Percentiles rank a stretch among this genome's conserved stretches.
These are phyloP conservation scores for Agriopis aurantiaria DNA, from an alignment of 2,888 invertebrate species.

Conservation along the genomic window DNA sequence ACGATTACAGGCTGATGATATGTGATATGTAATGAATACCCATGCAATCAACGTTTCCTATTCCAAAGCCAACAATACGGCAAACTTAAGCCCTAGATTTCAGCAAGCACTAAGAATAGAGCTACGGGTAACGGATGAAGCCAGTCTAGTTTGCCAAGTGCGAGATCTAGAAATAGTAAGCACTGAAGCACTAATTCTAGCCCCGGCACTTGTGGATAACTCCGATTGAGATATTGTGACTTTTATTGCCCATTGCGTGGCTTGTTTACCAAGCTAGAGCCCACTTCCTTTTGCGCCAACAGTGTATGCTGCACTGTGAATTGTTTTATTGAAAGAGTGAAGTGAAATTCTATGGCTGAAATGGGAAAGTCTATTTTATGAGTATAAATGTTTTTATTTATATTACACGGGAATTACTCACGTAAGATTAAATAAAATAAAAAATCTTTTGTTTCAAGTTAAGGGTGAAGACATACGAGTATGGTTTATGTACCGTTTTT, in stretches of 20 bases:
- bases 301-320: conserved; percentile 13
- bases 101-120: conserved; percentile 42
- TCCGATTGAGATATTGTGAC: conserved; percentile 44
- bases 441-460: conserved; percentile 7
- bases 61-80: conserved; percentile 11
- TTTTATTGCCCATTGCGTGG: conserved; percentile 48
- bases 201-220: conserved; percentile 23
- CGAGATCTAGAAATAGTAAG: conserved; percentile 44
- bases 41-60: neutral
- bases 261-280: conserved; percentile 38
- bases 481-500: neutral
- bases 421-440: no score
- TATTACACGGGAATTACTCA: no score
- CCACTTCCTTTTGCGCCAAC: conserved; percentile 24
- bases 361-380: conserved; percentile 16
- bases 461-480: neutral
- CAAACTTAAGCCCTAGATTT: conserved; percentile 35
- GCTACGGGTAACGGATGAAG: conserved; percentile 45
- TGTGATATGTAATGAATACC: no score
- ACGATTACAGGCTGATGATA: no score
- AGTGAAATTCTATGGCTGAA: conserved; percentile 17
- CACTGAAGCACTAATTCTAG: conserved; percentile 40
- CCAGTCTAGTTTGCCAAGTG: conserved; percentile 37
- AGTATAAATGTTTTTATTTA: no score
- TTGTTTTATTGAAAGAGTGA: conserved; percentile 8